Evolutionary conservation across 2,888 invertebrate species (phyloP).

Genomic region (Ryuthela nishihirai): DNA sequence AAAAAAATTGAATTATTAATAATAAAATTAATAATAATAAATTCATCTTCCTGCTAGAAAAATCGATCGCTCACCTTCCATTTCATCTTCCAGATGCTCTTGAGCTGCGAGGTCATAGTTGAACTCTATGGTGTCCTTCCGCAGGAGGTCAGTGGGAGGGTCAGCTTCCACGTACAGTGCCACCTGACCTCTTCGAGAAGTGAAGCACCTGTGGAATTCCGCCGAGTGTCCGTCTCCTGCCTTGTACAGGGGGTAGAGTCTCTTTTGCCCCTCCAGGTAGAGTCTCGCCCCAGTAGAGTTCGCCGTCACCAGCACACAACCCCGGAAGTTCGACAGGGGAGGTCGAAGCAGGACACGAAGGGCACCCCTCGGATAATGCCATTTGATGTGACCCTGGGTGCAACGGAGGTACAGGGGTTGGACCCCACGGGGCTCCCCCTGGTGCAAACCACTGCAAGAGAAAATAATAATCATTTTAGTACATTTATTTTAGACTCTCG

Average conservation of each 20-base stretch:
- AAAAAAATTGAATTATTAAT: too few relatives aligned
- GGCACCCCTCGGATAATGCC: constrained; percentile 72
- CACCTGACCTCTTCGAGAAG: constrained; percentile 61
- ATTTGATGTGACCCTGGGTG: constrained; percentile 66
- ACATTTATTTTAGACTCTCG: too few relatives aligned
- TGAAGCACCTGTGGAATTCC: constrained; percentile 57
- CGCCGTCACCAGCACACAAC: constrained; percentile 61
- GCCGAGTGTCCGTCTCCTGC: constrained; percentile 50
- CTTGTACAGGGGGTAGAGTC: constrained; percentile 60
- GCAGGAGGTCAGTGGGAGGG: constrained; percentile 44
- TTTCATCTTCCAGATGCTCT: constrained; percentile 25
- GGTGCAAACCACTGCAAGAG: constrained; percentile 22
- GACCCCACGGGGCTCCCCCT: constrained; percentile 58
- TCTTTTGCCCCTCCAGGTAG: constrained; percentile 63
- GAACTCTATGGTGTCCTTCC: constrained; percentile 59
- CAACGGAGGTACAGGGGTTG: constrained; percentile 73
- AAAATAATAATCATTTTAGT: not conserved
- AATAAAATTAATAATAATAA: too few relatives aligned
- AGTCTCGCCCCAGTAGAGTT: constrained; percentile 55
- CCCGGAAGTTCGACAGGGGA: constrained; percentile 59
- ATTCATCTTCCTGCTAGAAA: too few relatives aligned
- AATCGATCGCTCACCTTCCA: constrained; percentile 47
- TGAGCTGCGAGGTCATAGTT: constrained; percentile 63
- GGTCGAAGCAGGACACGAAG: constrained; percentile 63
- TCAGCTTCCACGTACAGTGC: constrained; percentile 64